Evolutionary conservation across 2,797 vertebrate genomes (phyloP).

Genomic region (Astyanax mexicanus): DNA sequence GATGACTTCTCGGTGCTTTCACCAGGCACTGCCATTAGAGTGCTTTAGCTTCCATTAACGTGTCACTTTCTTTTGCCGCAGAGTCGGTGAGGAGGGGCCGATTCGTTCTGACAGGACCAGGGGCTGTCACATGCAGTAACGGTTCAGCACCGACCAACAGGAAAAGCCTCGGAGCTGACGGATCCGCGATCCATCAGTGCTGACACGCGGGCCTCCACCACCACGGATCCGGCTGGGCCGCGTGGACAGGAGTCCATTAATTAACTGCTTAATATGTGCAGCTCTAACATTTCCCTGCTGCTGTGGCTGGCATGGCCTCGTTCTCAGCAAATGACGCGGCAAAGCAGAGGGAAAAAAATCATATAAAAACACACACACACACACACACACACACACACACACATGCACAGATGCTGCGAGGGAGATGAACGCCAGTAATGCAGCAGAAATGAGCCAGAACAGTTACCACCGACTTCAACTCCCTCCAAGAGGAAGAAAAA

Average conservation of each 20-base stretch:
- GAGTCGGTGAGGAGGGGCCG: slow-evolving; percentile 64
- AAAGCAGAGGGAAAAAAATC: background rate
- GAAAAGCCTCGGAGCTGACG: slow-evolving; percentile 73
- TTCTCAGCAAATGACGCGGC: slow-evolving; percentile 18
- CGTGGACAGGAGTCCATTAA: slow-evolving; percentile 63
- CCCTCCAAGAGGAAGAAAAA: background rate
- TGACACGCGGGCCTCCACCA: slow-evolving; percentile 69
- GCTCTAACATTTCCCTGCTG: slow-evolving; percentile 43
- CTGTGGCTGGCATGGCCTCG: slow-evolving; percentile 25
- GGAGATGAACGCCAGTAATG: slow-evolving; percentile 33
- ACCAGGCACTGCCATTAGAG: slow-evolving; percentile 72
- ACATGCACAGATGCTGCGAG: slow-evolving; percentile 27
- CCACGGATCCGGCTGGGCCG: slow-evolving; percentile 58
- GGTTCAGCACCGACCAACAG: slow-evolving; percentile 68
- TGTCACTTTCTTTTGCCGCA: slow-evolving; percentile 77
- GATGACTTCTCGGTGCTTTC: slow-evolving; percentile 62
- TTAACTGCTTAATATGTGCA: slow-evolving; percentile 63
- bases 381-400: background rate
- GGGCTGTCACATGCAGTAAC: slow-evolving; percentile 76
- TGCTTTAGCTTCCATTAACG: slow-evolving; percentile 78
- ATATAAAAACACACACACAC: slow-evolving; percentile 33
- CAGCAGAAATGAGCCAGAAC: slow-evolving; percentile 50
- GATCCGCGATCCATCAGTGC: slow-evolving; percentile 71
- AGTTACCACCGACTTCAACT: slow-evolving; percentile 29
- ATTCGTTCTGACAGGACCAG: slow-evolving; percentile 78